Base-by-base conservation (phyloP, 2,113 vertebrate species). In the Eudyptes chrysolophus region DNA sequence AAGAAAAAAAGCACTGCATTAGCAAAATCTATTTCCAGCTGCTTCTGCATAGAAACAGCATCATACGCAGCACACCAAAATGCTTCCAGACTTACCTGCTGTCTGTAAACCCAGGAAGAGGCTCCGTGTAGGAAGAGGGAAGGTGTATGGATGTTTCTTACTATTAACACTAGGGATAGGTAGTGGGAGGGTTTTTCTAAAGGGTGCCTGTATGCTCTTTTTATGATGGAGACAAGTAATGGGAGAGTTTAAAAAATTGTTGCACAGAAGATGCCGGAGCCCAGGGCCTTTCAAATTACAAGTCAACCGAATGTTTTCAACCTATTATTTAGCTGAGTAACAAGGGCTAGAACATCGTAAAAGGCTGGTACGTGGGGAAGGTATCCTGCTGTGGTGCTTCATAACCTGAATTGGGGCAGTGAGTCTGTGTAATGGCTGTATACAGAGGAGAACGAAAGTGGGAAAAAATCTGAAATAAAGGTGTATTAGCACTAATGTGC, bases 11-110 rank as follows among this genome's bases (percentile, higher is more conserved):
- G 24, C 24, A 70, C 88, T 89, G 81, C 87, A 82, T 60, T 81
- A 93, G 96, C 78, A 97, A 90, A 96, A 90, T 84, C 77, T 95
- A 82, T 96, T 97, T 96, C 49, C 71, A 92, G 64, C 52, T 85
- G 40, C 29, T 74, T 94, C 87, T 70, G 72, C 94, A 57, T 27
- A 27, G 92, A 87, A 79, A 89, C 84, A 84, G 40, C 0, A 0
- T 78, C 60, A 29, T 55, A 75, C 1, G 1, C 60, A 86, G 65
- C 64, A 20, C 38, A 40, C 11, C 49, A 74, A 64, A 69, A 81
- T 54, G 32, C 48, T 89, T 77, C 84, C 55, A 96, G 76, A 70
- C 69, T 70, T 86, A 74, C 29, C 66, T 89, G 54, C 62, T 87
- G 36, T 48, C 69, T 0, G 0, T 71, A 75, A 93, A 81, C 48